phyloP scores from a whole-genome alignment of 2,797 vertebrate genomes.

The Falco naumanni region DNA sequence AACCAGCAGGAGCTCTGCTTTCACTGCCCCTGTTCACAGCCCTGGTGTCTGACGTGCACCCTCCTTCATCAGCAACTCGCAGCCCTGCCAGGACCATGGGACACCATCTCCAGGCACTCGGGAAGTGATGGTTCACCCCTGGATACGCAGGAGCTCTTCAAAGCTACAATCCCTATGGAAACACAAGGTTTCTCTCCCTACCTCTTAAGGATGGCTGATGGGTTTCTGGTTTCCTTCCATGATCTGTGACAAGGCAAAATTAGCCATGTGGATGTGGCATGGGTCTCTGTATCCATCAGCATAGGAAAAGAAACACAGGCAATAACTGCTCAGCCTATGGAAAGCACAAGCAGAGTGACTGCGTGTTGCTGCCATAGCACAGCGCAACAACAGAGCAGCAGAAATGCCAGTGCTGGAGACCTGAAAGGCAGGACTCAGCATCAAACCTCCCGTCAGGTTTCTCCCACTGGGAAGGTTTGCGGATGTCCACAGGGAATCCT shows the following conservation, averaged over 20 bases:
- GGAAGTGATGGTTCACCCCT: not conserved
- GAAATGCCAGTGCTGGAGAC: not conserved
- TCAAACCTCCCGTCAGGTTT: not conserved
- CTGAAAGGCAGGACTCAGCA: not conserved
- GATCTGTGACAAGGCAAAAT: not conserved
- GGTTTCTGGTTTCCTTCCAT: not conserved
- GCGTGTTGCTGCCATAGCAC: accelerated
- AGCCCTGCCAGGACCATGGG: too few species aligned
- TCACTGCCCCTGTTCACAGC: not conserved
- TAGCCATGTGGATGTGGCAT: not conserved
- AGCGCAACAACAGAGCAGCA: not conserved
- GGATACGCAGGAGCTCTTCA: not conserved
- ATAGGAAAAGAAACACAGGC: not conserved
- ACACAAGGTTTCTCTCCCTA: not conserved
- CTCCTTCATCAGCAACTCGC: not conserved
- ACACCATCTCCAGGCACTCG: not conserved
- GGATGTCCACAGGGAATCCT: not conserved
- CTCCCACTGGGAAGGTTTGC: not conserved
- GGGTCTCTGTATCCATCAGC: not conserved
- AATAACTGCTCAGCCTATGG: not conserved
- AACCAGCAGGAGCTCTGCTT: not conserved
- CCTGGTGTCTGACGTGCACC: not conserved
- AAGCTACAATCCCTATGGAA: not conserved
- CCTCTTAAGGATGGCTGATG: not conserved
- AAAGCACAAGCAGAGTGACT: not conserved